Base-by-base conservation (phyloP, 1,140 invertebrate genomes). In the Temnothorax curvispinosus region DNA sequence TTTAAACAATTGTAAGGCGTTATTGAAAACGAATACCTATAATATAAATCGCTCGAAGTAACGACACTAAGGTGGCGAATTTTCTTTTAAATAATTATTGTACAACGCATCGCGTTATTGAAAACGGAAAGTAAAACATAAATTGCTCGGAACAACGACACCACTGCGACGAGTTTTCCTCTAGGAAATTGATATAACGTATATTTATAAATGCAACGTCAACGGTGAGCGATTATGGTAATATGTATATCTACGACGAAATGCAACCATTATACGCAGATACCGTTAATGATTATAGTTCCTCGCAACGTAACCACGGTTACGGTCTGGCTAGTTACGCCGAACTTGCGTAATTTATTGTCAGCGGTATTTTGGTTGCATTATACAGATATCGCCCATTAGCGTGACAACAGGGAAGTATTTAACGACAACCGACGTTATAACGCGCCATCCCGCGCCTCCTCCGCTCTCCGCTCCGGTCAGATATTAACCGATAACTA, bases 261-360 rank as follows among this genome's bases (percentile, higher is more conserved):
- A 89, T 87, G 85, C 85, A 65, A 82, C 85, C 85, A 91, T 91
- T 91, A 91, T 91, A 91, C 78, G 76, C 64, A 81, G 86, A 50
- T 88, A 62, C 85, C 87, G 87, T 91, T 91, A 84, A 91, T 91
- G 85, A 91, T 91, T 91, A 89, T 89, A 91, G 90, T 91, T 91
- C 74, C 89, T 89, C 80, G 86, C 69, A 27, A 87, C 80, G 86
- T 62, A 27, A 87, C 85, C 89, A 82, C 90, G 91, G 90, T 92
- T 92, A 93, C 85, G 89, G 89, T 90, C 87, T 91, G 90, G 90
- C 91, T 90, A 92, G 91, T 93, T 93, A 92, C 92, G 90, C 91
- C 76, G 87, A 92, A 93, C 90, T 93, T 92, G 91, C 91, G 90
- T 93, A 93, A 94, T 94, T 94, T 92, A 94, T 94, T 94, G 92